Base-by-base conservation (phyloP, 2,797 vertebrate genomes). In the Sylvilagus floridanus region DNA sequence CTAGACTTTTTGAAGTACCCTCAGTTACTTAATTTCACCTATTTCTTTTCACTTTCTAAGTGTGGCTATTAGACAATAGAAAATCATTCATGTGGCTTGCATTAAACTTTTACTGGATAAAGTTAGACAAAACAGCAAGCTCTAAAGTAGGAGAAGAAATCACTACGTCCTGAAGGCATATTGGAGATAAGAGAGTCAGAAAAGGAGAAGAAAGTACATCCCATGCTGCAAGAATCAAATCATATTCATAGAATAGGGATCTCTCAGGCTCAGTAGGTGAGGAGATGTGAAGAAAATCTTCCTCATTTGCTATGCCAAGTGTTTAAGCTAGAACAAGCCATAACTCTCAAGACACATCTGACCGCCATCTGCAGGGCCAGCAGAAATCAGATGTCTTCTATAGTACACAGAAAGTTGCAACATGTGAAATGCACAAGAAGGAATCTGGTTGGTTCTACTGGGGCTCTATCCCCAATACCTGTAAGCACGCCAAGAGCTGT, bases 1-100 rank as follows among this genome's bases (percentile, higher is more conserved):
- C 42, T 42, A 42, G 42, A 42, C 42, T 42, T 42, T 42, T 42
- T 42, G 42, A 42, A 42, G 42, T 42, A 42, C 42, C 42, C 42
- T 42, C 42, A 42, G 8, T 42, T 42, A 42, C 52, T 83, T 86
- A 94, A 75, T 69, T 68, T 76, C 24, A 76, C 9, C 37, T 88
- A 28, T n/a, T 92, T 88, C 71, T 66, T 92, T 65, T 85, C 57
- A 75, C 42, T 66, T 73, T 78, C 30, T 68, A 88, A 88, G 65
- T 35, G 12, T 77, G 24, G 24, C 66, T 73, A 73, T n/a, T 37
- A n/a, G 16, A 72, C 35, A 88, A 92, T 77, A 65, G 54, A 88
- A 95, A 84, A 79, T 88, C 50, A 73, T 72, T 8, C 35, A 77
- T 13, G 19, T 65, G 54, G 16, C 4, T 62, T n/a, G 14, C n/a